Evolutionary conservation across 1,140 invertebrate genomes (phyloP), one percentile per base, ranked within the genome.

Genomic region (Branchinecta lynchi): DNA sequence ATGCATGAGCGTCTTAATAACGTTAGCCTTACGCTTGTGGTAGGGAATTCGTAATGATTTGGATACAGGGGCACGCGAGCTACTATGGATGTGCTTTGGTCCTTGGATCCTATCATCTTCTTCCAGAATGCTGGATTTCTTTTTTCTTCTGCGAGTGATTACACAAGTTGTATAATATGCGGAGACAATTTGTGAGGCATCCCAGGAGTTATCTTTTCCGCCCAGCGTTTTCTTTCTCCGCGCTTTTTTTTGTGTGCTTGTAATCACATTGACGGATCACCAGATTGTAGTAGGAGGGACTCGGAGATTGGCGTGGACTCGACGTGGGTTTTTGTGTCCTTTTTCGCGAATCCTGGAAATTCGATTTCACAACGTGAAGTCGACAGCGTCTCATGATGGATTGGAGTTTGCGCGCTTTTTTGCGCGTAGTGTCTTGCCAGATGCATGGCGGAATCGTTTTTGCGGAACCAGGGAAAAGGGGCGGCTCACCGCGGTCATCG

Each of bases 291-390:
- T 60, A 32, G 51, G 51, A 60, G 12, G 17, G 51, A 60, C 51
- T 20, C 51, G 51, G 51, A 6, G 12, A 60, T 60, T 60, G 51
- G 12, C 17, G 12, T 6, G 17, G 51, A 60, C 51, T 60, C 17
- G 51, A 12, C 17, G 12, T 60, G 17, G 17, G 51, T 60, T 60
- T 60, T 60, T 60, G 51, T 6, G 12, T 12, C 12, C 12, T 12
- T 60, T 60, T 60, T 60, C 51, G 51, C 51, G 51, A 60, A 60
- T 60, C 12, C 51, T 60, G 51, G 17, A 60, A 60, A 60, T 60
- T 60, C 51, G 51, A 60, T 60, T 60, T 60, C 51, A 20, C 51
- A 15, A 60, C 51, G 17, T 60, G 51, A 60, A 60, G 51, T 60
- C 17, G 51, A 60, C 51, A 60, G 51, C 12, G 17, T 12, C 12